Percentiles rank a stretch among this genome's conserved stretches.
phyloP scores from a whole-genome alignment of 2,888 invertebrate genomes.

The Onchidella celtica region DNA sequence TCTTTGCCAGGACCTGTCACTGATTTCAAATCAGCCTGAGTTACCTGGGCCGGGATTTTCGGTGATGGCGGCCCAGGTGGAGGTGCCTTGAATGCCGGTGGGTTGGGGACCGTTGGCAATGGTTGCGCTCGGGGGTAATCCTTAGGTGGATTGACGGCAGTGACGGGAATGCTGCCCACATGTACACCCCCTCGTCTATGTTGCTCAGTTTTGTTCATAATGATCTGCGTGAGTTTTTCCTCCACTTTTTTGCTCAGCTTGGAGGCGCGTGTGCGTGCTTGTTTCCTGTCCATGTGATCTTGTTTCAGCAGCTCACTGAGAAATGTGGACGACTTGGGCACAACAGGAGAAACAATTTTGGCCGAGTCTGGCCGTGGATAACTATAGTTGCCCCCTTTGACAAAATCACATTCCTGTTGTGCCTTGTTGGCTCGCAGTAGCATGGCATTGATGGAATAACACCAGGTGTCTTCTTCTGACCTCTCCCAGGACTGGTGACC shows the following conservation, averaged over 20 bases:
- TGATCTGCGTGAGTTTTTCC: not conserved
- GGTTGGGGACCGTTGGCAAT: too few species aligned
- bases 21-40: too few species aligned
- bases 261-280: constrained; percentile 1
- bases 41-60: too few species aligned
- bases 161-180: too few species aligned
- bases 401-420: not conserved
- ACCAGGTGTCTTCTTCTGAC: constrained; percentile 41
- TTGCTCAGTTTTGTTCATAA: too few species aligned
- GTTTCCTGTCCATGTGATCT: constrained; percentile 19
- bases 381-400: not conserved
- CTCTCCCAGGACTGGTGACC: not conserved
- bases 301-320: constrained; percentile 30
- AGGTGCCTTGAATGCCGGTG: too few species aligned
- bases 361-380: constrained; percentile 38
- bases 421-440: constrained; percentile 26
- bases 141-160: too few species aligned
- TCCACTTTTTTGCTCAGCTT: not conserved
- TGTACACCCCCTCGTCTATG: too few species aligned
- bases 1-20: too few species aligned
- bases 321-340: constrained; percentile 23
- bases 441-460: constrained; percentile 40
- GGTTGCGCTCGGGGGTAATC: too few species aligned
- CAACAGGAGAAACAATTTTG: constrained; percentile 18
- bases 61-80: too few species aligned